Evolutionary conservation across 2,888 invertebrate species (phyloP), one percentile per base, ranked within the genome.

Genomic region (Dasysyrphus tricinctus): DNA sequence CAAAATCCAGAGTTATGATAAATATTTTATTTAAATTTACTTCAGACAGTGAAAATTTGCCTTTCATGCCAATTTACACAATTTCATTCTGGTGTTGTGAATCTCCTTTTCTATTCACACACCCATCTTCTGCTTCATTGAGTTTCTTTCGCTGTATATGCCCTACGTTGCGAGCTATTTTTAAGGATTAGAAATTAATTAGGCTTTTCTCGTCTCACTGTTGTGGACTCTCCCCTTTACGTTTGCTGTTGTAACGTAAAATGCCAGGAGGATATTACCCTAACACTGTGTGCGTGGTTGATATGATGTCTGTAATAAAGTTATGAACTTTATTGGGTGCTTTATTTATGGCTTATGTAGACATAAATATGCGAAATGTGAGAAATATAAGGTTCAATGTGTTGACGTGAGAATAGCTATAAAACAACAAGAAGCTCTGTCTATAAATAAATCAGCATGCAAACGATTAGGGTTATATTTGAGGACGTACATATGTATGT

Each of bases 301-400:
- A 85, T 85, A 85, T 85, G 77, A 85, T 80, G 81, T 81, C 85
- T 77, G 57, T 85, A 85, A 85, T 85, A 78, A 74, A 85, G 85
- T 78, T 85, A 80, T 85, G 74, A 85, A 85, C 77, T 85, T 85
- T 85, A 85, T 85, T 85, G 77, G 85, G 74, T 85, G 77, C 77
- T 81, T 80, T 85, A 74, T 81, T 81, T 85, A 85, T 78, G 73
- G 69, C 69, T 75, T 76, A 54, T 73, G 59, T 65, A 24, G 42
- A 24, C 57, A 57, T 56, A 39, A 24, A 47, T 65, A 44, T 67
- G 54, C 54, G 54, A 54, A 42, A 37, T 47, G 49, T 44, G 32
- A 63, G 44, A 63, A 49, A 49, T 49, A 49, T 44, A 5, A 47
- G 32, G 19, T 37, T 49, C 19, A 9, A 49, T 49, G 34, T 67